Base-by-base conservation (phyloP, 2,797 vertebrate genomes). In the Arnoldichthys spilopterus region DNA sequence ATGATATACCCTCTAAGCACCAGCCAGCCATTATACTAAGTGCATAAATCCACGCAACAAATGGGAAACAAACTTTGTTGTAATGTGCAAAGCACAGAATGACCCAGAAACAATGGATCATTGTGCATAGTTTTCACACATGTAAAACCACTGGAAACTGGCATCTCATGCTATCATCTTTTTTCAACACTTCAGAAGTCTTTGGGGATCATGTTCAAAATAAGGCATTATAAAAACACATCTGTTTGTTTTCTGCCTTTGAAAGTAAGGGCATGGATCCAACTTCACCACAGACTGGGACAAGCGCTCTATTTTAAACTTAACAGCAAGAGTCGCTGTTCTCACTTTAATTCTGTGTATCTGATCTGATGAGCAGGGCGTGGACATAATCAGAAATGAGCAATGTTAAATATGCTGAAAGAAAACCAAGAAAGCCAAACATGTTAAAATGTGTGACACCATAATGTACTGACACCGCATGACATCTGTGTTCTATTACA, bases 91-190 rank as follows among this genome's bases (percentile, higher is more conserved):
- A 85, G 83, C 79, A 67, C 79, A 43, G 71, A 74, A 32, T 37
- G 2, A 1, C 24, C 53, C 28, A 4, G 64, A 75, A 85, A 87
- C 86, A 88, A 86, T 77, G 80, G 83, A 63, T 76, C 77, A 84
- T 58, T 88, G 82, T 87, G 69, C 68, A 79, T 30, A 67, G 74
- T 88, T 82, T 86, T 85, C 71, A 81, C 58, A 83, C 79, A 77
- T 30, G 5, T 74, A 76, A 87, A 86, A 82, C 71, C 74, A 72
- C 84, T 86, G 83, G 71, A 89, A 84, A 68, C 84, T 86, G 82
- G 84, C 84, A 84, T 86, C 77, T 80, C 72, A 61, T 58, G 66
- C 45, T 24, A 59, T 59, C 74, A 49, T 72, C 74, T 49, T 64
- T 74, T 78, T 68, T 63, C 58, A 71, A 79, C 56, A 43, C 11